Base-by-base conservation (phyloP, 1,140 invertebrate genomes). In the Tetraneura akinire region DNA sequence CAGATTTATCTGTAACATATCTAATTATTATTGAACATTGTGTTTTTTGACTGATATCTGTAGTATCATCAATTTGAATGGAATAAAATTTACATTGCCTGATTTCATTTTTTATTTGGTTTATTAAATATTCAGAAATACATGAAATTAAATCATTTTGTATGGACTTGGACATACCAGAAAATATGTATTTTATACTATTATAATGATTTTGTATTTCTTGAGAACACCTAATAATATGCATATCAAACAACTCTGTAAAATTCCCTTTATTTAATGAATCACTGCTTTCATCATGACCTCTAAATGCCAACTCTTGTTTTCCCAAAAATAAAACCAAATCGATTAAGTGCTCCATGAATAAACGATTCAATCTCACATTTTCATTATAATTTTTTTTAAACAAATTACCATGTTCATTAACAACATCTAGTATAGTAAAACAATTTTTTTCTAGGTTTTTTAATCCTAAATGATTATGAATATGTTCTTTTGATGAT, bases 281-380 rank as follows among this genome's bases (percentile, higher is more conserved):
- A 42, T 57, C 32, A 2, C 6, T 11, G 9, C 47, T 68, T 16
- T 80, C 60, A 51, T 80, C 23, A n/a, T n/a, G n/a, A n/a, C n/a
- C n/a, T n/a, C n/a, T 8, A 53, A 80, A 80, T 21, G 78, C 42
- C 16, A 80, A 66, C 23, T 51, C 78, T 80, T 80, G 78, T 1
- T 66, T 51, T 9, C 6, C 60, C 23, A 80, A 51, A 51, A 47
- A 49, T 32, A 23, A 66, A 11, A 26, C 32, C 1, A 62, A 42
- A 74, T 53, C 16, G 8, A 57, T 74, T 0, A 57, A 21, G 4
- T 45, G 32, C 14, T 13, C n/a, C 73, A 78, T 37, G 0, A 8
- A 53, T 16, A 37, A 42, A 4, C 51, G 32, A 29, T 57, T 76
- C 21, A 29, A 23, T 21, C 32, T 37, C 0, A 78, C 73, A 42